A percentile compares a stretch with the other conserved stretches of the same genome.
phyloP scores from a whole-genome alignment of 2,888 invertebrate genomes.

The Xanthia icteritia region DNA sequence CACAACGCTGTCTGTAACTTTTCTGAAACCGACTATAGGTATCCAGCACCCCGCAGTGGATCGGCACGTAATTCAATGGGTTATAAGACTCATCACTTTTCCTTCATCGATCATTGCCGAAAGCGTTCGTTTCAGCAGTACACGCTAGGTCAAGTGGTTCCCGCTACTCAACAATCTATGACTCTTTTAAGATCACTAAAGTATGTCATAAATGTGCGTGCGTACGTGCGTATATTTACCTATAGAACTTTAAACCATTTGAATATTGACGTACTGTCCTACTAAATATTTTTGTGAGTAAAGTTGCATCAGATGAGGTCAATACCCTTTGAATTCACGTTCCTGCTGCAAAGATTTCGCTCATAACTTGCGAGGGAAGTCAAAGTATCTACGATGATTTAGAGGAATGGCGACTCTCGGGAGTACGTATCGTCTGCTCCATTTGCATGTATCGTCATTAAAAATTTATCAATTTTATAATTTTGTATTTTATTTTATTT shows the following conservation, averaged over 20 bases:
- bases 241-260: no score
- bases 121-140: neutral
- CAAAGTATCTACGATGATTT: neutral
- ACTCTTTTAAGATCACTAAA: neutral
- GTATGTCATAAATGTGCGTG: neutral
- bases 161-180: neutral
- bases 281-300: neutral
- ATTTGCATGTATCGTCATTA: neutral
- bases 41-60: neutral
- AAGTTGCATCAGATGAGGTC: constrained; percentile 22
- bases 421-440: neutral
- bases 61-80: constrained; percentile 1
- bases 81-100: constrained; percentile 19
- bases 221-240: neutral
- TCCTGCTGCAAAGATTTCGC: constrained; percentile 13
- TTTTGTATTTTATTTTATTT: neutral
- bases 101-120: constrained; percentile 12
- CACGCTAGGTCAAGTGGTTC: neutral
- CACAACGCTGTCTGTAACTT: constrained; percentile 32
- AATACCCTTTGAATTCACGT: constrained; percentile 26
- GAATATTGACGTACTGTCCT: no score
- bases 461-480: neutral
- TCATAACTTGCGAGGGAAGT: constrained; percentile 20
- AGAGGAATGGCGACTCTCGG: constrained; percentile 1
- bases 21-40: constrained; percentile 32